These are phyloP conservation scores for Drepanosiphum platanoidis DNA, from an alignment of 2,888 invertebrate species.

Conservation along the genomic window DNA sequence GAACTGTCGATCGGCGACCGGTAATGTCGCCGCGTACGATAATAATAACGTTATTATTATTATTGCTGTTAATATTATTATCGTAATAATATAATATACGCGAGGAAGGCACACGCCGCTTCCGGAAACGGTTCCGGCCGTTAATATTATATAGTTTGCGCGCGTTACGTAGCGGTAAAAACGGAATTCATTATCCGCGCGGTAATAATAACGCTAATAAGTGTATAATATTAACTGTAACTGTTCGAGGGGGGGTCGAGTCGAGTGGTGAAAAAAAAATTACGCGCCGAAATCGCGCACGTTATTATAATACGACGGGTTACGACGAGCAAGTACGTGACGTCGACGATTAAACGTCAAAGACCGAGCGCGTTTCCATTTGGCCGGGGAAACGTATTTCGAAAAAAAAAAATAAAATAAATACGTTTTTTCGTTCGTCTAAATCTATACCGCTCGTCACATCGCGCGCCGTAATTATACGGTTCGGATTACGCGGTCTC, in stretches of 20 bases:
- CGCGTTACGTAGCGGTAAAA: slow-evolving; percentile 25
- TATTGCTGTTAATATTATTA: background rate
- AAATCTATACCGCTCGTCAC: too few relatives aligned
- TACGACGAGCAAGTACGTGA: background rate
- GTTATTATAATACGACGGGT: background rate
- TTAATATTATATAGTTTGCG: background rate
- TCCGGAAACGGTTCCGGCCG: slow-evolving; percentile 40
- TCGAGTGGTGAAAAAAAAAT: background rate
- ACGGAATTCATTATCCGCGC: slow-evolving; percentile 12
- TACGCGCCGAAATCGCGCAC: background rate
- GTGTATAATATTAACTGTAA: background rate
- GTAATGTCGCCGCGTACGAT: background rate
- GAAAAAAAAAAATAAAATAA: too few relatives aligned
- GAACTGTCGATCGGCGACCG: background rate
- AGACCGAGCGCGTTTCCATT: background rate
- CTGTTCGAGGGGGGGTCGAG: background rate
- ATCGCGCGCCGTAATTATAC: too few relatives aligned
- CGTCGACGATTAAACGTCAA: background rate
- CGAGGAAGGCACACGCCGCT: slow-evolving; percentile 6
- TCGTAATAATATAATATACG: too few relatives aligned
- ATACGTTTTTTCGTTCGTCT: too few relatives aligned
- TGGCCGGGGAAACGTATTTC: too few relatives aligned
- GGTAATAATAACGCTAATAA: background rate
- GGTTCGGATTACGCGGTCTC: too few relatives aligned
- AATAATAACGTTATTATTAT: background rate